Evolutionary conservation across 2,797 vertebrate species (phyloP).

Genomic region (Tauraco hartlaubi): DNA sequence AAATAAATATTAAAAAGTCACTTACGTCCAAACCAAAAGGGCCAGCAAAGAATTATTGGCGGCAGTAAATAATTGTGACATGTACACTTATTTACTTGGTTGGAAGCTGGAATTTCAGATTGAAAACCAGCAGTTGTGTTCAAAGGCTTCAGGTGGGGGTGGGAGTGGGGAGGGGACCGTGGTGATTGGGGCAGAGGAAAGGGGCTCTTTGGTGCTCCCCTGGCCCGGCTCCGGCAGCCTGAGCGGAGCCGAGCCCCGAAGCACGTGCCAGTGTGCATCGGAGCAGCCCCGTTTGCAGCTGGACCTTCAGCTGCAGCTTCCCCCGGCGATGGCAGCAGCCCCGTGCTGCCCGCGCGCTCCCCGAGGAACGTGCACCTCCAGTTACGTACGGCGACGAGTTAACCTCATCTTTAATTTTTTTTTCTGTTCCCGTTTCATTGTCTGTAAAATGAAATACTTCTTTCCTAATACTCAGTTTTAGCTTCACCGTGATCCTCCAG

Average conservation of each 20-base stretch:
- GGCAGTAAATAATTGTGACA: slow-evolving; percentile 41
- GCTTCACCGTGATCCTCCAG: neutral
- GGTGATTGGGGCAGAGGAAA: neutral
- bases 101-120: neutral
- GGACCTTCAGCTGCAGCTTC: neutral
- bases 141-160: neutral
- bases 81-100: neutral
- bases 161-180: no score
- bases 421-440: neutral
- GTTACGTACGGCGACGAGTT: neutral
- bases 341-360: no score
- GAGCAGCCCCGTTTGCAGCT: neutral
- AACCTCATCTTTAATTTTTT: neutral
- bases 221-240: no score
- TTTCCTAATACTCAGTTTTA: neutral
- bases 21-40: neutral
- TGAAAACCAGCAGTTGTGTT: neutral
- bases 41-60: slow-evolving; percentile 8
- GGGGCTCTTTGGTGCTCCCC: no score
- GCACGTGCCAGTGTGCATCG: neutral
- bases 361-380: no score
- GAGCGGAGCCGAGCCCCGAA: neutral
- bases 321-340: neutral
- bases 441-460: neutral
- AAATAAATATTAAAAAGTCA: slow-evolving; percentile 46